Base-by-base conservation (phyloP, 2,113 vertebrate genomes). In the Pygathrix nemaeus region DNA sequence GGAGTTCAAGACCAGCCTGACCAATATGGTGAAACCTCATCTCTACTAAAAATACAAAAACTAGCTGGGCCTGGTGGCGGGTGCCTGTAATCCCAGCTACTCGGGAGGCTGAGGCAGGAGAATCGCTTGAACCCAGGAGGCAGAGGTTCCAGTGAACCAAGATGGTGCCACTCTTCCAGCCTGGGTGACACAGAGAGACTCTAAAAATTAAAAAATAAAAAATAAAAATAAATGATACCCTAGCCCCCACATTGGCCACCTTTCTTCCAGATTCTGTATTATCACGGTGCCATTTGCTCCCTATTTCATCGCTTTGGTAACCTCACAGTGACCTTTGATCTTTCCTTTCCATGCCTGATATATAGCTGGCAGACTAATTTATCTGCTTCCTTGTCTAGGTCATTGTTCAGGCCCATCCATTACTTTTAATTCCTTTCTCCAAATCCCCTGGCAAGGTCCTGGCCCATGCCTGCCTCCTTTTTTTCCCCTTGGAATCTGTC, bases 211-310 rank as follows among this genome's bases (percentile, higher is more conserved):
- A 64, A 64, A 30, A 30, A 64, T 30, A 13, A 30, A 30, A 64
- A 64, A 13, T 61, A 27, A 61, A 27, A 61, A 5, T 61, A 61
- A 61, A 30, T 61, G 25, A 50, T 50, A 50, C 5, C 6, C 2
- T 12, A 32, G 9, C 0, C 6, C 32, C 45, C 72, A n/a, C 27
- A n/a, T 0, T 1, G 9, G n/a, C 64, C 43, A 38, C 13, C 35
- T 73, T 72, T 78, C 81, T 73, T 85, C 23, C 35, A 27, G 14
- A 61, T 38, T 80, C 32, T 73, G 61, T 70, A 0, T 38, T 55
- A 20, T 50, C 16, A 55, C 6, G 6, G 5, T 13, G 20, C 27
- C 43, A 0, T n/a, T 38, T 64, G 23, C 35, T 89, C n/a, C 92
- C 76, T 18, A 23, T n/a, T 14, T n/a, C 25, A 13, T 23, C 20